Conservation (phyloP, 2,888 invertebrate genomes). For the Eueremaeus valkanovi region DNA sequence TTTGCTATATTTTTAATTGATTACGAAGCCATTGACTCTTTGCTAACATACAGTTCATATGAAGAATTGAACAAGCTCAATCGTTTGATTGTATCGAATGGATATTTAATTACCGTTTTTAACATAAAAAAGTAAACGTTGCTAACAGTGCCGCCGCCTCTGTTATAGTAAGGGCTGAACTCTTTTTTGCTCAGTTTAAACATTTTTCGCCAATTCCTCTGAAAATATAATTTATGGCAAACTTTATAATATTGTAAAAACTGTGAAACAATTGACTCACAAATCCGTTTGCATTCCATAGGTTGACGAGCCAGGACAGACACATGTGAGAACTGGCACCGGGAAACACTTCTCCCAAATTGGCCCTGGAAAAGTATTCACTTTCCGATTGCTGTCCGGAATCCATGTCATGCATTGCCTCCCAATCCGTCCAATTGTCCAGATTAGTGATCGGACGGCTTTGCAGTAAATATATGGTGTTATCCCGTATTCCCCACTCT, state of each 20-base stretch:
- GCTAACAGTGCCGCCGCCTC: background rate
- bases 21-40: too few relatives aligned
- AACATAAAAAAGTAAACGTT: background rate
- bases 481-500: constrained; percentile 70
- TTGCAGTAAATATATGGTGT: constrained; percentile 60
- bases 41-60: too few relatives aligned
- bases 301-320: background rate
- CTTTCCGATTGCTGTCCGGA: constrained; percentile 39
- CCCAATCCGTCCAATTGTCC: constrained; percentile 69
- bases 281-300: background rate
- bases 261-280: background rate
- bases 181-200: background rate
- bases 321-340: too few relatives aligned
- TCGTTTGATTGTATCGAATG: too few relatives aligned
- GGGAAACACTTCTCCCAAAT: constrained; percentile 43
- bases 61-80: too few relatives aligned
- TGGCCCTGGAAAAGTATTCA: constrained; percentile 44
- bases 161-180: background rate
- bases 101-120: background rate
- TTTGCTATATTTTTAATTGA: too few relatives aligned
- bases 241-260: too few relatives aligned
- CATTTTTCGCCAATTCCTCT: background rate
- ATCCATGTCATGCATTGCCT: constrained; percentile 73
- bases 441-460: constrained; percentile 71
- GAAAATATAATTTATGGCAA: too few relatives aligned